Conservation (phyloP, 35 echinoderm and acorn worm species). For the Apostichopus californicus region DNA sequence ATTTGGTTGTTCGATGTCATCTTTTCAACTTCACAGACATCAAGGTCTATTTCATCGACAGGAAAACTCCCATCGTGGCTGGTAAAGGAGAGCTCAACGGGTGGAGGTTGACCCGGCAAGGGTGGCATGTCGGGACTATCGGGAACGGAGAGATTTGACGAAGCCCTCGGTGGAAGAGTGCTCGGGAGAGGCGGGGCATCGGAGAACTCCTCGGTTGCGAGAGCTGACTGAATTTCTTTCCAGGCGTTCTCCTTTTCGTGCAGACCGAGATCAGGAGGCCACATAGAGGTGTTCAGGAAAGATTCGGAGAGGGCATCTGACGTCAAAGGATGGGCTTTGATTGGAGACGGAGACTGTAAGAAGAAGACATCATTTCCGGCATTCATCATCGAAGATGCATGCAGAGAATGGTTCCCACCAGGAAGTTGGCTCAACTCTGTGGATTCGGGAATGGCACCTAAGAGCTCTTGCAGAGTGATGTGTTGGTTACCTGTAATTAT, state of each 20-base stretch:
- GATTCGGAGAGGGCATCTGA: background rate
- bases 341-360: background rate
- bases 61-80: background rate
- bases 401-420: background rate
- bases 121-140: conserved; percentile 30
- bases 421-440: background rate
- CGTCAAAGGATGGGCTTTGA: background rate
- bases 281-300: conserved; percentile 37
- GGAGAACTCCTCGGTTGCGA: conserved; percentile 21
- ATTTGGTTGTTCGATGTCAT: background rate
- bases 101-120: conserved; percentile 56
- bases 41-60: background rate
- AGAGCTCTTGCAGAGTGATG: conserved; percentile 6
- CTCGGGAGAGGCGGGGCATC: conserved; percentile 35
- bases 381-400: background rate
- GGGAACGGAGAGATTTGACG: conserved; percentile 46
- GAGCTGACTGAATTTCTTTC: conserved; percentile 24
- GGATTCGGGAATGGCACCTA: background rate
- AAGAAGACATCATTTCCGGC: background rate
- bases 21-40: background rate
- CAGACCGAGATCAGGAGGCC: conserved; percentile 18
- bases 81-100: background rate
- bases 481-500: background rate
- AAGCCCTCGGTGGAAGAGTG: conserved; percentile 18
- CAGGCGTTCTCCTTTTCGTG: conserved; percentile 22